These are phyloP conservation scores for Ginglymostoma cirratum DNA, from an alignment of 2,113 vertebrate species.

Conservation along the genomic window DNA sequence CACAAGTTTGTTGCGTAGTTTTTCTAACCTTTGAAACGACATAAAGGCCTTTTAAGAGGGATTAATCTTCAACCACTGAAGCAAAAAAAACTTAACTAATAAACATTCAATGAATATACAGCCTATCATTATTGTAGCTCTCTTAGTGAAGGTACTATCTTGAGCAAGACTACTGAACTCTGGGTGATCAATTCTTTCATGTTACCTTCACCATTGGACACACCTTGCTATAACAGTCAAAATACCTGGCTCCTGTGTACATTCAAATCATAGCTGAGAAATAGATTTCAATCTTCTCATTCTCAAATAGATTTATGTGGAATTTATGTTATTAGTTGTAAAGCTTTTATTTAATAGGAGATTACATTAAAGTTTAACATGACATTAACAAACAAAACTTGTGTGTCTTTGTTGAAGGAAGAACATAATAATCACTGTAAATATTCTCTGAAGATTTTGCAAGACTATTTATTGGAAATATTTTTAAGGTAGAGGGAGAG, in stretches of 20 bases:
- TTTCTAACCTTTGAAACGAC: constrained; percentile 51
- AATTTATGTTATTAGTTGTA: neutral
- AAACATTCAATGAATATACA: constrained; percentile 14
- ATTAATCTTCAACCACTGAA: constrained; percentile 21
- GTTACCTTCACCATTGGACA: neutral
- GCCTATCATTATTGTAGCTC: neutral
- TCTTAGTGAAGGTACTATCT: constrained; percentile 5
- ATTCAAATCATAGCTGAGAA: neutral
- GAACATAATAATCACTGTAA: neutral
- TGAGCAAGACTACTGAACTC: neutral
- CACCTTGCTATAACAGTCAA: neutral
- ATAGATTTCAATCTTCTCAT: neutral
- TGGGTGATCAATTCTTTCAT: neutral
- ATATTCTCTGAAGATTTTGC: neutral
- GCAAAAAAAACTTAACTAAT: neutral
- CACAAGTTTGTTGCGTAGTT: constrained; percentile 47
- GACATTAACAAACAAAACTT: no score
- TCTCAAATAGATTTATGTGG: neutral
- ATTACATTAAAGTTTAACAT: neutral
- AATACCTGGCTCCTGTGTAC: constrained; percentile 3
- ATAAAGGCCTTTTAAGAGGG: constrained; percentile 38
- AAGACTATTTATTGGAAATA: neutral
- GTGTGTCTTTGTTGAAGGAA: neutral
- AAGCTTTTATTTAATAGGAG: neutral
- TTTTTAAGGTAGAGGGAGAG: neutral